These are phyloP conservation scores for Clupea harengus DNA, from an alignment of 2,113 vertebrate genomes.

Conservation along the genomic window DNA sequence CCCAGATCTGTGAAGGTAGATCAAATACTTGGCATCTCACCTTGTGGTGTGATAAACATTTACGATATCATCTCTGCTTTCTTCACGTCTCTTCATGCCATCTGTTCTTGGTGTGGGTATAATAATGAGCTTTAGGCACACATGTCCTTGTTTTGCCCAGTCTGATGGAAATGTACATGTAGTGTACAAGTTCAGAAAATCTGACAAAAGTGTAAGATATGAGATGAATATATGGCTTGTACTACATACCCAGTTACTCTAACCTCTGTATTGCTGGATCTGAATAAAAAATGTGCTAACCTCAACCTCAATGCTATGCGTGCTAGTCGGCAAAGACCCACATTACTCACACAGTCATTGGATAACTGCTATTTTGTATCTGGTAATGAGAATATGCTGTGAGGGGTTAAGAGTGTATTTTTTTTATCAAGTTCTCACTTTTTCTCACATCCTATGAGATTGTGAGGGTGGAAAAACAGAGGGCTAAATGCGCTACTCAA, in stretches of 20 bases:
- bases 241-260: neutral
- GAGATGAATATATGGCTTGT: neutral
- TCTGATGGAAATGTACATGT: neutral
- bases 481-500: neutral
- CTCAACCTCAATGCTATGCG: neutral
- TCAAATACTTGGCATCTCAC: constrained; percentile 34
- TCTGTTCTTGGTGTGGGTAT: constrained; percentile 30
- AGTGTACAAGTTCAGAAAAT: neutral
- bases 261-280: neutral
- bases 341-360: neutral
- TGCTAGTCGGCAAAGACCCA: neutral
- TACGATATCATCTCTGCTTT: constrained; percentile 30
- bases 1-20: constrained; percentile 1
- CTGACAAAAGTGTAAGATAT: neutral
- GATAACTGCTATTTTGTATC: too few relatives aligned
- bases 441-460: neutral
- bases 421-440: too few relatives aligned
- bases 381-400: too few relatives aligned
- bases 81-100: constrained; percentile 21
- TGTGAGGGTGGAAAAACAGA: neutral
- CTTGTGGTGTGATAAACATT: constrained; percentile 42
- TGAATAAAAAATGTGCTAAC: neutral
- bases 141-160: neutral
- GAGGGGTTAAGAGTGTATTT: too few relatives aligned
- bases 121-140: constrained; percentile 11